Conservation (phyloP, 2,113 vertebrate genomes). For the Sylvietta virens region DNA sequence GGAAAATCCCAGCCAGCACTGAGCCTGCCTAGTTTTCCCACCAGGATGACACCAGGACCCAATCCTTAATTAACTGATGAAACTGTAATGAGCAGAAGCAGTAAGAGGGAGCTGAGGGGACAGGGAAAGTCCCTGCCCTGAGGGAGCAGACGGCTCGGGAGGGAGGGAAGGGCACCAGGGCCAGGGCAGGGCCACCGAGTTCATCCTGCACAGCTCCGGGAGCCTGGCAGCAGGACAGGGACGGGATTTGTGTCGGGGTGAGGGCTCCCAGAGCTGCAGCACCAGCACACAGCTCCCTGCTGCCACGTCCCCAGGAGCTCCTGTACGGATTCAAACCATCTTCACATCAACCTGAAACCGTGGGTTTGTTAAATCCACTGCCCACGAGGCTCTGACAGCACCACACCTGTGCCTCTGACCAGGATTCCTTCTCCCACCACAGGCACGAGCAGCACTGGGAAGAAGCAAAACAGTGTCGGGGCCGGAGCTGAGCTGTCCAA, state of each 20-base stretch:
- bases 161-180: background rate
- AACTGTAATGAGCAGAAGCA: background rate
- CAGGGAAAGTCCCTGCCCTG: background rate
- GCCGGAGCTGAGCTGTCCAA: background rate
- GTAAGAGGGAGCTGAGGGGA: rapidly evolving
- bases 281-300: background rate
- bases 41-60: background rate
- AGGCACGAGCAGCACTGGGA: rapidly evolving
- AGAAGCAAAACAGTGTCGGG: rapidly evolving
- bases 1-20: background rate
- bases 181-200: background rate
- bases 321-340: background rate
- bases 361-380: background rate
- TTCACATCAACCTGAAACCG: rapidly evolving
- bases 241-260: rapidly evolving
- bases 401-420: rapidly evolving
- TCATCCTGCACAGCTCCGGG: background rate
- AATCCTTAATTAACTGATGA: background rate
- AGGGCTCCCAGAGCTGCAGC: background rate
- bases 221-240: background rate
- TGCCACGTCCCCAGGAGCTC: background rate
- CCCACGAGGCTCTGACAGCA: background rate
- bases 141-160: rapidly evolving
- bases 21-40: background rate
- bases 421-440: rapidly evolving